Conservation (phyloP, 2,888 invertebrate species). For the Campaea margaritaria region DNA sequence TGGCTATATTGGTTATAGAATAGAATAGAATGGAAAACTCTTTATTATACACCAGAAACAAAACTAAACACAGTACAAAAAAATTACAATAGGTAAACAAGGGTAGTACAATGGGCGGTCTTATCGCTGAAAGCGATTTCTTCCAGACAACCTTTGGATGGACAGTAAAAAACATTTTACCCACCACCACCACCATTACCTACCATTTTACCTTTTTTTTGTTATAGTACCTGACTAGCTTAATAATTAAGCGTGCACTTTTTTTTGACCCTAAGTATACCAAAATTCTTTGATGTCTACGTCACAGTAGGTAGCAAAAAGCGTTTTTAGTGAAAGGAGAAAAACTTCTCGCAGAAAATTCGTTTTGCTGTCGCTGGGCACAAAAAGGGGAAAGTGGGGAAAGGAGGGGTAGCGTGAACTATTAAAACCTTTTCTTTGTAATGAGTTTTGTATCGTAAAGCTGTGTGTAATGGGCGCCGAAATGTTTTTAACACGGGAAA, state of each 20-base stretch:
- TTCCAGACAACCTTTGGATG: no score
- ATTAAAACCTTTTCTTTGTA: slow-evolving; percentile 52
- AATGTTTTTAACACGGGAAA: slow-evolving; percentile 37
- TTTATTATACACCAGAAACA: no score
- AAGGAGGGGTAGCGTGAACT: slow-evolving; percentile 44
- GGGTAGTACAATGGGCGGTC: no score
- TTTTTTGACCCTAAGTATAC: slow-evolving; percentile 47
- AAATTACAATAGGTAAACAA: no score
- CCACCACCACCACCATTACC: no score
- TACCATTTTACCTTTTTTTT: no score
- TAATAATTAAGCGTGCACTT: slow-evolving; percentile 43
- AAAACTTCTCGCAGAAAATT: slow-evolving; percentile 56
- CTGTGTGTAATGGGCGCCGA: slow-evolving; percentile 45
- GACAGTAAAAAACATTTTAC: no score
- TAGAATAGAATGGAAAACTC: no score
- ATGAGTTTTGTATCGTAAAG: slow-evolving; percentile 41
- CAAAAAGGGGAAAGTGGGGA: slow-evolving; percentile 32
- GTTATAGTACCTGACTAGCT: no score
- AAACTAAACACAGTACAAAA: no score
- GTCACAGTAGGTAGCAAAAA: slow-evolving; percentile 56
- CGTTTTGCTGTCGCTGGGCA: slow-evolving; percentile 51
- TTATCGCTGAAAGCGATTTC: no score
- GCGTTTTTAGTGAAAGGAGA: slow-evolving; percentile 54
- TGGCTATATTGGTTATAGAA: no score
- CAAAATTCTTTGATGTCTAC: slow-evolving; percentile 59